Evolutionary conservation across 92 coral and sea anemone species (phyloP).

Genomic region (Metridium senile): DNA sequence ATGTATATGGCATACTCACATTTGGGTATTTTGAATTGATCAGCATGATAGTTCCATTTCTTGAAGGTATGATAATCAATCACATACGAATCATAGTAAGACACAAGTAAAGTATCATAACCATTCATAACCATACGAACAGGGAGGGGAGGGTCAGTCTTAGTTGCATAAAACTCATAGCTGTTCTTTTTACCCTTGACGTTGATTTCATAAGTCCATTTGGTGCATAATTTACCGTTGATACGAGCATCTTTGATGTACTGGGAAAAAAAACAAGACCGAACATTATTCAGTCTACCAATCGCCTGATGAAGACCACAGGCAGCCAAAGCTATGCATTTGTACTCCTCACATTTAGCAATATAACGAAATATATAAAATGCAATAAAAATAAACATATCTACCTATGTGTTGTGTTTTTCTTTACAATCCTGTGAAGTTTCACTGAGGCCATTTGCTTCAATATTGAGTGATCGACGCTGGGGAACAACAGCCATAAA

Average conservation of each 20-base stretch:
- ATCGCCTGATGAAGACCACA: too few species aligned
- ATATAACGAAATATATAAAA: too few species aligned
- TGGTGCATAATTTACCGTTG: constrained; percentile 74
- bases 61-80: constrained; percentile 77
- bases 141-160: constrained; percentile 85
- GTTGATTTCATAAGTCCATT: constrained; percentile 71
- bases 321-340: too few species aligned
- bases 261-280: constrained; percentile 33
- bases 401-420: too few species aligned
- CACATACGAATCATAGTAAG: constrained; percentile 90
- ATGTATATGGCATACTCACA: constrained; percentile 84
- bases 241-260: constrained; percentile 71
- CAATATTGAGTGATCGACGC: too few species aligned
- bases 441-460: too few species aligned
- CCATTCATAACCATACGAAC: constrained; percentile 92
- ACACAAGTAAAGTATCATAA: constrained; percentile 87
- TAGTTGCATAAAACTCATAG: constrained; percentile 79
- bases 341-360: too few species aligned
- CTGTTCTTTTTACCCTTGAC: constrained; percentile 76
- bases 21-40: constrained; percentile 64
- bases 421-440: too few species aligned
- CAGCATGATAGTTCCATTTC: constrained; percentile 73
- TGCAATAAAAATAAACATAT: too few species aligned
- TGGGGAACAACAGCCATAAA: too few species aligned
- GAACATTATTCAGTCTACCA: too few species aligned